These are phyloP conservation scores for Heliconius ethilla DNA, from an alignment of 2,888 invertebrate species.

Conservation along the genomic window DNA sequence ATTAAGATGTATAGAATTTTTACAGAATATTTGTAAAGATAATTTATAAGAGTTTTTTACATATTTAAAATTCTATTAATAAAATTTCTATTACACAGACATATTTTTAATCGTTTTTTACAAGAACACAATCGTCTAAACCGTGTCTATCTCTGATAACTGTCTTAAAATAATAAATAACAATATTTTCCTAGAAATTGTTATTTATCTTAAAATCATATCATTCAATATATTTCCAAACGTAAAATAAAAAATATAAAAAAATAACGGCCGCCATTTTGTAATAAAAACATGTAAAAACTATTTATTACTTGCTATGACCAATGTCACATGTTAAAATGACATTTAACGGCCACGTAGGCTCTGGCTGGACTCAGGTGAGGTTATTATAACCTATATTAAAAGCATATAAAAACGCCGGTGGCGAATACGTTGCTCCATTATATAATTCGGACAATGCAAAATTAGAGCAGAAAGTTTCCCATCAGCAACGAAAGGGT, in stretches of 20 bases:
- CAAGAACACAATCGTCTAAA: neutral
- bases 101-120: too few relatives aligned
- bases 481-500: slow-evolving; percentile 77
- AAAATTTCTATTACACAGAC: too few relatives aligned
- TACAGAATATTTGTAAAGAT: neutral
- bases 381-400: slow-evolving; percentile 66
- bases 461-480: slow-evolving; percentile 78
- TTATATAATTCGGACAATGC: slow-evolving; percentile 73
- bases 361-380: slow-evolving; percentile 52
- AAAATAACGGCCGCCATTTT: neutral
- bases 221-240: neutral
- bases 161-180: neutral
- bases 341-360: slow-evolving; percentile 69
- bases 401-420: slow-evolving; percentile 73
- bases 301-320: slow-evolving; percentile 8
- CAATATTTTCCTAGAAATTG: neutral
- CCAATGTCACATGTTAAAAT: slow-evolving; percentile 45
- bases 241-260: neutral
- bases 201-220: neutral
- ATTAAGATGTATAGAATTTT: neutral
- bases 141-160: too few relatives aligned
- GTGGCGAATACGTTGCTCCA: slow-evolving; percentile 70
- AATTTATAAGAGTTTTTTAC: neutral
- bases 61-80: too few relatives aligned
- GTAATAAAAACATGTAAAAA: neutral